Conservation (phyloP, 2,797 vertebrate species). For the Aphelocoma californica region DNA sequence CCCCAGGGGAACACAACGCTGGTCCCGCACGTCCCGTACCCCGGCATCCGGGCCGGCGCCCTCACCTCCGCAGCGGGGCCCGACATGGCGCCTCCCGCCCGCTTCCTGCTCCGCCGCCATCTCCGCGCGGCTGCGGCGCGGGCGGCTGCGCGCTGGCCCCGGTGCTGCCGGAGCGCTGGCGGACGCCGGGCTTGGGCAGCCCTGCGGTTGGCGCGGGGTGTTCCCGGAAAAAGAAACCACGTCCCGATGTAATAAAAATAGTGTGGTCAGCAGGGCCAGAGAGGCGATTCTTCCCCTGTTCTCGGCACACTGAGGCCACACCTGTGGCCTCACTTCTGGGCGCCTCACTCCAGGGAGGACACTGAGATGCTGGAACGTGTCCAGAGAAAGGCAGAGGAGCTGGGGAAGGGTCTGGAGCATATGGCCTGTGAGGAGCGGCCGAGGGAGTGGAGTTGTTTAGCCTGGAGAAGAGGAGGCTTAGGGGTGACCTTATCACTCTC, state of each 20-base stretch:
- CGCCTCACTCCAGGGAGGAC: not conserved
- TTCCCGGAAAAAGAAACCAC: fast-evolving
- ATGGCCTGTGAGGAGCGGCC: fast-evolving
- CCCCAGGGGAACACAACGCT: fast-evolving
- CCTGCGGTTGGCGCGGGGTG: fast-evolving
- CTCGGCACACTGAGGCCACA: not conserved
- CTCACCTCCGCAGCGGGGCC: not conserved
- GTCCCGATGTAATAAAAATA: fast-evolving
- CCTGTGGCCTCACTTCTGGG: not conserved
- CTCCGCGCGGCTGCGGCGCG: not conserved
- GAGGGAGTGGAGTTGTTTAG: not conserved
- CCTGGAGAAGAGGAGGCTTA: not conserved
- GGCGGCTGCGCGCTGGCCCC: not conserved
- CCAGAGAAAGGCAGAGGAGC: not conserved
- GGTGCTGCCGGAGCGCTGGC: not conserved
- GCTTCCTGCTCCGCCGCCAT: not conserved
- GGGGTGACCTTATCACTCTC: not conserved
- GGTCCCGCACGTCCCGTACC: fast-evolving
- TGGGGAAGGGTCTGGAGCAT: too few species aligned
- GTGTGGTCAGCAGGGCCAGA: not conserved
- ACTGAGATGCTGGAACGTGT: not conserved
- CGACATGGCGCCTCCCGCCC: not conserved
- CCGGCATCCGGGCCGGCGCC: fast-evolving
- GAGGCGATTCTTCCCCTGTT: too few species aligned
- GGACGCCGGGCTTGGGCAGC: not conserved